A percentile compares a stretch with the other conserved stretches of the same genome.
phyloP scores from a whole-genome alignment of 2,797 vertebrate species.

The Adelosebastes latens region DNA sequence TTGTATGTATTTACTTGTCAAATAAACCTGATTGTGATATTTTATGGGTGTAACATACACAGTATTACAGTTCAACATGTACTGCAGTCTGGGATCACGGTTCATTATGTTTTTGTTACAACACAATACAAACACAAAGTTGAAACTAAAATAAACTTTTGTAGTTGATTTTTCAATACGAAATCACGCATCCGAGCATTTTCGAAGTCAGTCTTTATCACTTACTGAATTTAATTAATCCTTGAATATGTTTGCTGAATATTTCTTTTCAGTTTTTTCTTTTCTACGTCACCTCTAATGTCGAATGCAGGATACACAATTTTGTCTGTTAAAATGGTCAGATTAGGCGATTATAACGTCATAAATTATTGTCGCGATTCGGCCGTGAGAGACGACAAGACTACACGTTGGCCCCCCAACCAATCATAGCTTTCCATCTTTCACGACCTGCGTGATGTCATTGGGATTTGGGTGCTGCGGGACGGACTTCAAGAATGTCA shows the following conservation, averaged over 20 bases:
- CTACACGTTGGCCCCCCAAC: neutral
- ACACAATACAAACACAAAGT: neutral
- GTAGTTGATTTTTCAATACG: neutral
- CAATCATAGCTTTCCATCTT: no score
- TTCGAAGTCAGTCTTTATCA: neutral
- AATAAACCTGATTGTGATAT: no score
- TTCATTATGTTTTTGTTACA: neutral
- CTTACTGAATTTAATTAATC: neutral
- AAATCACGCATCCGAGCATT: neutral
- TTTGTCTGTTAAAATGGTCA: neutral
- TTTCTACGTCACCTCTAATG: accelerated
- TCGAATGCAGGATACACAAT: neutral
- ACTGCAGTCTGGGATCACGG: neutral
- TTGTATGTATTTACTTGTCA: no score
- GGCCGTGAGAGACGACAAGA: neutral
- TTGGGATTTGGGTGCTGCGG: neutral
- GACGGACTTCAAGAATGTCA: neutral
- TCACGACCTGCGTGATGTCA: neutral
- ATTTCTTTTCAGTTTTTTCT: neutral
- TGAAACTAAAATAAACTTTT: neutral
- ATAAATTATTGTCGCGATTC: neutral
- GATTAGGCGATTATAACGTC: neutral
- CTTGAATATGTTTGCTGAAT: neutral
- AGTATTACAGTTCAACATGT: neutral
- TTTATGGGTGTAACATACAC: neutral